Conservation (phyloP, 1,140 invertebrate species). For the Papilio polyxenes region DNA sequence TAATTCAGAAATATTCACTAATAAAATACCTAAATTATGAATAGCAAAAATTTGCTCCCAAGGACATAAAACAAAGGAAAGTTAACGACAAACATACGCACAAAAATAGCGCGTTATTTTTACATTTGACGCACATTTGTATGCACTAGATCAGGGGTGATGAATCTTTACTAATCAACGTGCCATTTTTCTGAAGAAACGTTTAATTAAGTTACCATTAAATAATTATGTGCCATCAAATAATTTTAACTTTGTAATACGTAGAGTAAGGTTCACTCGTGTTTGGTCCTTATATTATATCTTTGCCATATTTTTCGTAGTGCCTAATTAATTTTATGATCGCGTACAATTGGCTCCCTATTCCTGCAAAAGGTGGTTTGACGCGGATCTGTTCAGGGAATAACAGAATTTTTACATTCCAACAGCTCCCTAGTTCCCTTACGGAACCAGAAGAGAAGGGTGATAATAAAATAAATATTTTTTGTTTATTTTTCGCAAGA, state of each 20-base stretch:
- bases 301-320: no score
- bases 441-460: not conserved
- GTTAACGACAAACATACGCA: not conserved
- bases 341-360: no score
- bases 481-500: not conserved
- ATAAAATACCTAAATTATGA: not conserved
- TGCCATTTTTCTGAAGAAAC: no score
- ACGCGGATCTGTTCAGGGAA: not conserved
- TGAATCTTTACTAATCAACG: no score
- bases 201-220: no score
- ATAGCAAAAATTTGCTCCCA: not conserved
- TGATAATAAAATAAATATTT: not conserved
- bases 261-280: no score
- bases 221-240: no score
- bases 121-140: not conserved
- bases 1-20: not conserved
- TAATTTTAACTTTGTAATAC: no score
- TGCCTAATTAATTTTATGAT: no score
- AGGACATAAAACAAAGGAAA: not conserved
- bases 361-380: not conserved
- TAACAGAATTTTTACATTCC: not conserved
- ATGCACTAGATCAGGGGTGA: no score
- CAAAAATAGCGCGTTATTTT: constrained; percentile 1
- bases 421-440: not conserved
- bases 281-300: no score